Conservation (phyloP, 2,888 invertebrate genomes). For the Ferdinandea cuprea region DNA sequence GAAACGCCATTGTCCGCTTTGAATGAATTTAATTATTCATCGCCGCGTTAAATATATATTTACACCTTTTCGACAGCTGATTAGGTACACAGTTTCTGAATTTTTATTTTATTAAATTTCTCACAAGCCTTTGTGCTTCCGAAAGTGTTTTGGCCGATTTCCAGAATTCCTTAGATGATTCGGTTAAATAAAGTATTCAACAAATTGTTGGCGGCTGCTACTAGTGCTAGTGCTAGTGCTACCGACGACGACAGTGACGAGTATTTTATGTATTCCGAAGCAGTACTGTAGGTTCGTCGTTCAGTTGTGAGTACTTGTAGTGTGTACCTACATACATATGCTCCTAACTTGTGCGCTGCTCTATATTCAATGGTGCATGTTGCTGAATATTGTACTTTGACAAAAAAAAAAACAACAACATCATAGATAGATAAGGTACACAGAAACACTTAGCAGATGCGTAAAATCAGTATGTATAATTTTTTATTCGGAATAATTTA, state of each 20-base stretch:
- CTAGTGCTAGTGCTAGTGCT: constrained; percentile 3
- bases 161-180: constrained; percentile 72
- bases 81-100: constrained; percentile 42
- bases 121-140: constrained; percentile 40
- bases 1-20: constrained; percentile 13
- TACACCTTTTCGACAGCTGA: constrained; percentile 50
- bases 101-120: constrained; percentile 35
- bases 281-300: background rate
- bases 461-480: constrained; percentile 37
- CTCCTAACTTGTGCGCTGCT: constrained; percentile 10
- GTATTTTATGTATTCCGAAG: constrained; percentile 60
- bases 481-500: constrained; percentile 33
- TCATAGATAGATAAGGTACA: background rate
- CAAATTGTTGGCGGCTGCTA: constrained; percentile 69
- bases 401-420: too few species aligned
- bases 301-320: background rate
- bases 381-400: constrained; percentile 38
- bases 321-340: background rate
- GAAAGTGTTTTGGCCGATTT: constrained; percentile 71
- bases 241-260: constrained; percentile 12
- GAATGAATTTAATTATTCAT: constrained; percentile 13
- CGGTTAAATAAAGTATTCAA: constrained; percentile 73
- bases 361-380: constrained; percentile 30
- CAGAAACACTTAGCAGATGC: constrained; percentile 50
- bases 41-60: background rate